Conservation (phyloP, 2,797 vertebrate genomes). For the Tangara arthus region DNA sequence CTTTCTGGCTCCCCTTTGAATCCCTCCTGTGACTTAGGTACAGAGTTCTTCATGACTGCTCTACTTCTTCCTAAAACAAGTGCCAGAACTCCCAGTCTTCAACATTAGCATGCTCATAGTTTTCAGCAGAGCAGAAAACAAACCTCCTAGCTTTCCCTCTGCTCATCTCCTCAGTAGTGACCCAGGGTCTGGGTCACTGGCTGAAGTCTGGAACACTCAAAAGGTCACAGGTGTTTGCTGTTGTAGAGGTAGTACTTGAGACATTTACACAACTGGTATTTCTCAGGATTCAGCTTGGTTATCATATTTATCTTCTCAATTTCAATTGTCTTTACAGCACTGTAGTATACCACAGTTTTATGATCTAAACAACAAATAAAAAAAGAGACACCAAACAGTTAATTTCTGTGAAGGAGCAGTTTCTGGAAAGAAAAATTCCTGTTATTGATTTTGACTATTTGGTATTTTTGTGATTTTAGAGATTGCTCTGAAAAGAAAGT, state of each 20-base stretch:
- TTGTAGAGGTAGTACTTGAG: background rate
- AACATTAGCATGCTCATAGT: background rate
- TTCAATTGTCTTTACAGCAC: background rate
- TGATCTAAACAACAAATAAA: background rate
- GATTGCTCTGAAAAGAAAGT: conserved; percentile 8
- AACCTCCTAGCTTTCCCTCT: background rate
- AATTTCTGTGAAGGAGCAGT: conserved; percentile 7
- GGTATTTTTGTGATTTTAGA: conserved; percentile 12
- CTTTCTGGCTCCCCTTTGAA: background rate
- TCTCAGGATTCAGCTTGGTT: background rate
- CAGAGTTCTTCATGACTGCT: background rate
- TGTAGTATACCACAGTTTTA: conserved; percentile 1
- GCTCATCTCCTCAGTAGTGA: background rate
- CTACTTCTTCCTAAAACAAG: background rate
- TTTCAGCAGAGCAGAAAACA: background rate
- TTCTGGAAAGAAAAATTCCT: conserved; percentile 31
- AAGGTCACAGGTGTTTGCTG: background rate
- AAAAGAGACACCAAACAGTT: background rate
- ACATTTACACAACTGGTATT: background rate
- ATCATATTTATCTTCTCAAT: background rate
- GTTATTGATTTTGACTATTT: conserved; percentile 35
- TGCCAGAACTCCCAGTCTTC: background rate
- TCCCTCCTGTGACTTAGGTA: background rate
- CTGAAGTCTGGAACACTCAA: background rate
- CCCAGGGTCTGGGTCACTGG: no score